phyloP scores from a whole-genome alignment of 2,113 vertebrate genomes.

The Capra hircus region DNA sequence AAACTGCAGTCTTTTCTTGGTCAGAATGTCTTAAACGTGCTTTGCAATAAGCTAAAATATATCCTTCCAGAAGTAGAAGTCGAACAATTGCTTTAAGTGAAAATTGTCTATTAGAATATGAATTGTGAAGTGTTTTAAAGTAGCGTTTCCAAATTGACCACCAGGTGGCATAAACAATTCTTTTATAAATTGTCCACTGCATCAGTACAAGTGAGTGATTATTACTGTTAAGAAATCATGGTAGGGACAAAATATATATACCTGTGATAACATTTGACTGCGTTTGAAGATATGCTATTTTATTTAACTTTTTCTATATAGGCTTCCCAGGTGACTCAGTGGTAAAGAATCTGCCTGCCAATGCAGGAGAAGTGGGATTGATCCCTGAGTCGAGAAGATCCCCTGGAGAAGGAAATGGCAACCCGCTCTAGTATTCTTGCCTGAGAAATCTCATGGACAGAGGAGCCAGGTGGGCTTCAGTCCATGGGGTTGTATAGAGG shows the following conservation, averaged over 20 bases:
- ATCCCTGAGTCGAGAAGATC: background rate
- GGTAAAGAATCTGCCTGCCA: background rate
- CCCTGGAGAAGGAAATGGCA: background rate
- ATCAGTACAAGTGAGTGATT: background rate
- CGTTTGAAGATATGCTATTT: background rate
- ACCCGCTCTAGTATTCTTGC: background rate
- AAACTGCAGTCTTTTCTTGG: background rate
- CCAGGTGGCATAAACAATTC: conserved; percentile 63
- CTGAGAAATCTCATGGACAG: background rate
- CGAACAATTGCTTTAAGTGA: background rate
- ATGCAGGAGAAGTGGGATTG: background rate
- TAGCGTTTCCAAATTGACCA: conserved; percentile 45
- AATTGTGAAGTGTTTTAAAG: background rate
- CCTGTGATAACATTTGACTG: background rate
- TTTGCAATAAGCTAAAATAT: background rate
- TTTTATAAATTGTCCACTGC: background rate
- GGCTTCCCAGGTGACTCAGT: too few species aligned
- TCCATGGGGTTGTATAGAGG: background rate
- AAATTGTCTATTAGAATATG: background rate
- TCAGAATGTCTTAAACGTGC: background rate
- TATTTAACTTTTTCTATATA: background rate
- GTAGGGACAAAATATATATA: background rate
- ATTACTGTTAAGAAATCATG: background rate
- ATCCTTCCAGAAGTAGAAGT: background rate
- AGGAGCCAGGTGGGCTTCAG: background rate